Evolutionary conservation across 2,888 invertebrate species (phyloP), one percentile per base, ranked within the genome.

Genomic region (Penaeus monodon): DNA sequence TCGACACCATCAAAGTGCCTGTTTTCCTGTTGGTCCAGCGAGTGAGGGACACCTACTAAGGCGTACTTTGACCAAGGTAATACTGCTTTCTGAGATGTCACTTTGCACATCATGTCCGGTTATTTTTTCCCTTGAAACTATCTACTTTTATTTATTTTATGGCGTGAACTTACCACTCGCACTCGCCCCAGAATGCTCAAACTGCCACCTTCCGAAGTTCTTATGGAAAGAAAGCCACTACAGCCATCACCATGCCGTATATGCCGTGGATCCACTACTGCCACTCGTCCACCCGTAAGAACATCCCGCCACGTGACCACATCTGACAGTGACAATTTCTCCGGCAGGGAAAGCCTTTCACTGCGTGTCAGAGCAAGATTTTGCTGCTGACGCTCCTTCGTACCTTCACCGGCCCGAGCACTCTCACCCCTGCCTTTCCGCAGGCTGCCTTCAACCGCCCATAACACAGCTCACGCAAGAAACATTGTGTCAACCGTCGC

Each of bases 181-280:
- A 3, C n/a, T n/a, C n/a, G 3, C 66, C 22, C 24, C 86, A 89
- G 89, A 79, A 38, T 89, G 89, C 70, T 57, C 63, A 63, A 86
- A 84, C 66, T 89, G 89, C n/a, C 79, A 84, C 22, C 63, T 89
- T 38, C 89, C 89, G 6, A 68, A 27, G n/a, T 86, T 86, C 68
- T 82, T 89, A 4, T 73, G 88, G 89, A 24, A 81, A 79, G 57
- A 81, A n/a, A 29, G 88, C 89, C 10, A 17, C 63, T 22, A 49
- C 29, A 68, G 86, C 12, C n/a, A 81, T 33, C 76, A 22, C 89
- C 89, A n/a, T 33, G 73, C 89, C 7, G 85, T 86, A 22, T 89
- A 89, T 68, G 88, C 86, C 27, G 68, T 73, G n/a, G 49, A 88
- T n/a, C 65, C 85, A 83, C 73, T 66, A 86, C 33, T 89, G 89